Percentiles rank a stretch among this genome's conserved stretches.
Conservation (phyloP, 2,113 vertebrate species). For the Spilogale gracilis region DNA sequence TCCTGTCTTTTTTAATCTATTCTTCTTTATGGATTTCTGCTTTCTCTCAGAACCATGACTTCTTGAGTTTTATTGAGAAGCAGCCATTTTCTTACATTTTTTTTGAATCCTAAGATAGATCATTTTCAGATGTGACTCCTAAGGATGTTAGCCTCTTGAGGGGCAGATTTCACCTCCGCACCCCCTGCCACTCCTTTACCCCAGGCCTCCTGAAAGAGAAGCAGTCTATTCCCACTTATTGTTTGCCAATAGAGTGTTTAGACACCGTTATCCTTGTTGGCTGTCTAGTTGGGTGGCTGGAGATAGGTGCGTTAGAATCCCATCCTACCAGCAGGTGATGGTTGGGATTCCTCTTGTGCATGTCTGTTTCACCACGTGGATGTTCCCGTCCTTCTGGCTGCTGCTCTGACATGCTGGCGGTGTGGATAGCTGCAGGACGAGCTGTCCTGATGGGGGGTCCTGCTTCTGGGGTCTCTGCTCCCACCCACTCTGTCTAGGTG, state of each 20-base stretch:
- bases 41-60: not conserved
- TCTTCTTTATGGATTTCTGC: not conserved
- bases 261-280: not conserved
- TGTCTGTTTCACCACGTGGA: not conserved
- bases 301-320: not conserved
- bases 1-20: not conserved
- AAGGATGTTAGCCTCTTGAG: not conserved
- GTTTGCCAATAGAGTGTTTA: not conserved
- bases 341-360: not conserved
- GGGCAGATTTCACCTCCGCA: not conserved
- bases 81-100: not conserved
- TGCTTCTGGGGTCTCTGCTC: not conserved
- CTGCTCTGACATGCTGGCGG: not conserved
- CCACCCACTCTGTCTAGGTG: not conserved
- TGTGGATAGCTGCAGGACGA: not conserved
- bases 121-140: not conserved
- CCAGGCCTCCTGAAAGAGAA: not conserved
- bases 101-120: not conserved
- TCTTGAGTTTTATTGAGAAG: not conserved
- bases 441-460: not conserved
- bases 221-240: not conserved
- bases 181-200: not conserved
- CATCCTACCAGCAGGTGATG: not conserved
- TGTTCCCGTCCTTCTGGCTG: not conserved
- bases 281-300: not conserved